Conservation (phyloP, 2,113 vertebrate genomes). For the Balaenoptera acutorostrata region DNA sequence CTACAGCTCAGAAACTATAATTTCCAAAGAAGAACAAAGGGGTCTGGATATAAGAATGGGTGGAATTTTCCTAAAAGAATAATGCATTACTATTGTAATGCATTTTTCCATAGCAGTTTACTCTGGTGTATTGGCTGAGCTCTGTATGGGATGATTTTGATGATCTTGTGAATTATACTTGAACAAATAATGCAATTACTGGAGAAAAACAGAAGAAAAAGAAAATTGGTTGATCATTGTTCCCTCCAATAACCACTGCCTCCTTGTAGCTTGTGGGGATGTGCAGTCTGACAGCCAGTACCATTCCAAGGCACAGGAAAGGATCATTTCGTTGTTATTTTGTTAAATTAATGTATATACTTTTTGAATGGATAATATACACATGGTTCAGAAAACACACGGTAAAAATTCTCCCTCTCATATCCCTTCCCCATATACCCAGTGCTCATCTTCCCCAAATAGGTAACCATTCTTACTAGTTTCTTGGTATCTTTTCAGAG, state of each 20-base stretch:
- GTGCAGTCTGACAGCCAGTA: not conserved
- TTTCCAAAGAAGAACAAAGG: not conserved
- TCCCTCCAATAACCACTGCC: not conserved
- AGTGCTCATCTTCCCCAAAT: not conserved
- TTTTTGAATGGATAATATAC: not conserved
- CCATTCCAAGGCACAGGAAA: not conserved
- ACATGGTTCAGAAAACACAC: not conserved
- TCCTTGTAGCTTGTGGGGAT: not conserved
- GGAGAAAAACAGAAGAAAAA: not conserved
- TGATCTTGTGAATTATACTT: not conserved
- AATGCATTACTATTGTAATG: not conserved
- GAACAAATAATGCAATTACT: conserved; percentile 9
- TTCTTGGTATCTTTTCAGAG: not conserved
- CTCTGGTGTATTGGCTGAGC: not conserved
- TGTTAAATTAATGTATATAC: not conserved
- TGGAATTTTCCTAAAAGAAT: conserved; percentile 1
- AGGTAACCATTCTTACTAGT: not conserved
- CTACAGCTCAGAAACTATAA: not conserved
- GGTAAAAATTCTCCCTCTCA: not conserved
- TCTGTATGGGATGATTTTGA: not conserved
- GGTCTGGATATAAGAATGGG: not conserved
- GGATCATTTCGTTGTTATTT: not conserved
- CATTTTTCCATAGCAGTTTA: not conserved
- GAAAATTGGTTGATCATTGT: not conserved
- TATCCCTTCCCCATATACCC: not conserved